Evolutionary conservation across 2,113 vertebrate genomes (phyloP).

Genomic region (Chloroceryle aenea): DNA sequence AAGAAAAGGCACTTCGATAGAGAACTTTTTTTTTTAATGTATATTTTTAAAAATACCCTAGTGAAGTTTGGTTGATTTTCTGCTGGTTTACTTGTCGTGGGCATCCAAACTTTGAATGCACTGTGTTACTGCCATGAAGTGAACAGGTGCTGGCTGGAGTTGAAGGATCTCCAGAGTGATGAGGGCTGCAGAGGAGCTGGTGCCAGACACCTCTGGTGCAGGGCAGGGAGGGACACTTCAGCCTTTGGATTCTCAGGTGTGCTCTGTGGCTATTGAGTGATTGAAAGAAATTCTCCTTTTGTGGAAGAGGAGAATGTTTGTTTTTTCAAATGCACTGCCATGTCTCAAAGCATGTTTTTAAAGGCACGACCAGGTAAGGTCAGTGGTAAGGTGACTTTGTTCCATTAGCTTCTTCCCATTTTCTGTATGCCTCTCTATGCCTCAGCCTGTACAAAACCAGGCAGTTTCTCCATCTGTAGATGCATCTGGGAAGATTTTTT

Average conservation of each 20-base stretch:
- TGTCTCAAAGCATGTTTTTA: not conserved
- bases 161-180: not conserved
- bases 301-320: not conserved
- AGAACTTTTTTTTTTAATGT: not conserved
- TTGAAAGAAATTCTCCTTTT: not conserved
- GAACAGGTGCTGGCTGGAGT: not conserved
- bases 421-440: not conserved
- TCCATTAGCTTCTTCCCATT: not conserved
- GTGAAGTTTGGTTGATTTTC: not conserved
- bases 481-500: not conserved
- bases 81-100: not conserved
- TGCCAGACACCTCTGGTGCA: not conserved
- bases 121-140: not conserved
- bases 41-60: not conserved
- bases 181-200: not conserved
- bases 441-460: not conserved
- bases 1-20: not conserved
- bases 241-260: rapidly evolving
- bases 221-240: not conserved
- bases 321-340: not conserved
- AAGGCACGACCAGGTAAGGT: not conserved
- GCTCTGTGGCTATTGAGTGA: rapidly evolving
- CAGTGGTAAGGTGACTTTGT: not conserved
- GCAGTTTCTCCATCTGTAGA: not conserved
- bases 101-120: too few relatives aligned